Percentiles rank a stretch among this genome's conserved stretches.
These are phyloP conservation scores for Ivindomyrus marchei DNA, from an alignment of 2,113 vertebrate genomes.

Conservation along the genomic window DNA sequence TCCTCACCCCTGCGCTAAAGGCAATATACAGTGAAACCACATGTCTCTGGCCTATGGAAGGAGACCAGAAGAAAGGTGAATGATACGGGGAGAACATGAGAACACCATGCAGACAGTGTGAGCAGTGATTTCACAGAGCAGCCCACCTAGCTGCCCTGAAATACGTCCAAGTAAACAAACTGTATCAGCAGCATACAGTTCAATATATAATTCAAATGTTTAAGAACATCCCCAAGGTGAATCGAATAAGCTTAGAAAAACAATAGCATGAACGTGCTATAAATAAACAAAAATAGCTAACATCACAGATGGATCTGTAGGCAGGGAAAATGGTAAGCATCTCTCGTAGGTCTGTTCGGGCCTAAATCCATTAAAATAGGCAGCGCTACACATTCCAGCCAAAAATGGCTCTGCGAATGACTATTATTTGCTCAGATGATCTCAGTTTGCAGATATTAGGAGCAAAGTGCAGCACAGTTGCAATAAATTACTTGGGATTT, in stretches of 20 bases:
- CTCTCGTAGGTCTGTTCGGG: not conserved
- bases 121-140: not conserved
- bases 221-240: not conserved
- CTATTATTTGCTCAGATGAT: conserved; percentile 7
- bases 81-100: not conserved
- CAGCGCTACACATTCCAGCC: not conserved
- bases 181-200: not conserved
- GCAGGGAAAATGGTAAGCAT: not conserved
- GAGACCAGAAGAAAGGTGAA: not conserved
- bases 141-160: not conserved
- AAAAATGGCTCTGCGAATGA: not conserved
- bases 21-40: not conserved
- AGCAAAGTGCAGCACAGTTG: not conserved
- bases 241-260: not conserved
- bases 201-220: not conserved
- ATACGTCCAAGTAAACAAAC: not conserved
- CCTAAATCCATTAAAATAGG: not conserved
- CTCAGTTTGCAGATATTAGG: conserved; percentile 5
- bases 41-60: not conserved
- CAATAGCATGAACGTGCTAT: not conserved
- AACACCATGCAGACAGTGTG: not conserved
- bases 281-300: not conserved
- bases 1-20: not conserved
- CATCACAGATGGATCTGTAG: not conserved
- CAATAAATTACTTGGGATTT: not conserved